Evolutionary conservation across 2,113 vertebrate species (phyloP).

Genomic region (Podarcis muralis): DNA sequence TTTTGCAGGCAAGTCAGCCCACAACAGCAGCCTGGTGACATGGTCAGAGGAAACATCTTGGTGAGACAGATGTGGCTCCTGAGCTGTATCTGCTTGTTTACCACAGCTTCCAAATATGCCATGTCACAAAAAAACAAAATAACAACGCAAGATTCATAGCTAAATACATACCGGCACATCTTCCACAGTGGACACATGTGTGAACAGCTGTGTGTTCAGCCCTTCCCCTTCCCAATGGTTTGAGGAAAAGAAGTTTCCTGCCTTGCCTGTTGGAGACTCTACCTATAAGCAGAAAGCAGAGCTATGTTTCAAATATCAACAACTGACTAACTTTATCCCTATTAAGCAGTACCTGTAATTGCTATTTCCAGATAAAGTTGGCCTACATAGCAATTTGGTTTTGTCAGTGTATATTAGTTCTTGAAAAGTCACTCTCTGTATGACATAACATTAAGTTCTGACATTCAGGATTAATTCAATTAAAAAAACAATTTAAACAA

Average conservation of each 20-base stretch:
- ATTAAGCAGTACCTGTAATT: background rate
- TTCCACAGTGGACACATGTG: constrained; percentile 80
- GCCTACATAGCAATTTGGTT: background rate
- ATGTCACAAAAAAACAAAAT: background rate
- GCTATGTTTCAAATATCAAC: constrained; percentile 2
- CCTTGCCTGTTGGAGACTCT: constrained; percentile 87
- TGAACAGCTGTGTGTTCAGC: constrained; percentile 89
- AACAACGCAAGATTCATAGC: background rate
- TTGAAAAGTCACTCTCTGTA: constrained; percentile 43
- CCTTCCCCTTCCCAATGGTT: constrained; percentile 90
- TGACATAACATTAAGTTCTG: constrained; percentile 56
- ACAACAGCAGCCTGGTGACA: background rate
- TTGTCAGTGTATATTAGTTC: constrained; percentile 32
- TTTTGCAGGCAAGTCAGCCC: background rate
- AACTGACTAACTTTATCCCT: constrained; percentile 15
- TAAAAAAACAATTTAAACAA: constrained; percentile 44
- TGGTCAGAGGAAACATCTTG: background rate
- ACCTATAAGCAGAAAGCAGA: constrained; percentile 78
- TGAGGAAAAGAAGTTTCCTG: constrained; percentile 84
- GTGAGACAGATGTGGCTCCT: background rate
- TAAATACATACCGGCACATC: constrained; percentile 87
- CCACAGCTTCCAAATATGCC: background rate
- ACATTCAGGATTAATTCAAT: constrained; percentile 43
- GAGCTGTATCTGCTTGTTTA: background rate
- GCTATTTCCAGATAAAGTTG: background rate